These are phyloP conservation scores for Mythimna albipuncta DNA, from an alignment of 2,888 invertebrate genomes.

Conservation along the genomic window DNA sequence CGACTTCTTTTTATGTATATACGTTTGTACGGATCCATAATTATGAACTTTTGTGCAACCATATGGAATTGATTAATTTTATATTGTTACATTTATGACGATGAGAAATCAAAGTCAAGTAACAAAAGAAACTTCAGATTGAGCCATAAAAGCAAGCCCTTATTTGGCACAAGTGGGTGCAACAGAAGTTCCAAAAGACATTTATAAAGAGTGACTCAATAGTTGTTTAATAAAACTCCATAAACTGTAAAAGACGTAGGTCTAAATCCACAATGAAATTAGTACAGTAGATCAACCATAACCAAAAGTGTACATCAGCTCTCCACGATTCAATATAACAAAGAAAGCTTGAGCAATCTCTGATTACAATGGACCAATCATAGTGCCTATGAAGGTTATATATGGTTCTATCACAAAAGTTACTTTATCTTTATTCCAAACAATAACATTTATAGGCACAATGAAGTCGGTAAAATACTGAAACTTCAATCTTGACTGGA, in stretches of 20 bases:
- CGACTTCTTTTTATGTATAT: too few relatives aligned
- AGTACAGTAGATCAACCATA: slow-evolving; percentile 12
- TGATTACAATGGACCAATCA: neutral
- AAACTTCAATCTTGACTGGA: neutral
- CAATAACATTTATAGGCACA: neutral
- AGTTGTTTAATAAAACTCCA: slow-evolving; percentile 55
- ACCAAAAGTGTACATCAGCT: neutral
- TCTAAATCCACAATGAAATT: slow-evolving; percentile 3
- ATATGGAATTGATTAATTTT: neutral
- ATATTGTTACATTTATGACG: slow-evolving; percentile 1
- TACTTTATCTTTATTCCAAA: too few relatives aligned
- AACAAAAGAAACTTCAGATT: slow-evolving; percentile 38
- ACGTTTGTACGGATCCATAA: neutral
- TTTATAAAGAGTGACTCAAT: slow-evolving; percentile 47
- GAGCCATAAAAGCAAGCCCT: slow-evolving; percentile 40
- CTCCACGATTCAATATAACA: neutral
- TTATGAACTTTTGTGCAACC: neutral
- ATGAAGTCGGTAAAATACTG: neutral
- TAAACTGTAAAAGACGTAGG: slow-evolving; percentile 67
- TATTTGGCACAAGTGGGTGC: slow-evolving; percentile 42
- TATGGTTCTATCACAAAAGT: neutral
- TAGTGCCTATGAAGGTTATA: neutral
- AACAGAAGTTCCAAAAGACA: slow-evolving; percentile 43
- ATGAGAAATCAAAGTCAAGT: slow-evolving; percentile 30
- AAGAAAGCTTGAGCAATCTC: neutral